Evolutionary conservation across 2,888 invertebrate species (phyloP), one percentile per base, ranked within the genome.

Genomic region (Diplolepis rosae): DNA sequence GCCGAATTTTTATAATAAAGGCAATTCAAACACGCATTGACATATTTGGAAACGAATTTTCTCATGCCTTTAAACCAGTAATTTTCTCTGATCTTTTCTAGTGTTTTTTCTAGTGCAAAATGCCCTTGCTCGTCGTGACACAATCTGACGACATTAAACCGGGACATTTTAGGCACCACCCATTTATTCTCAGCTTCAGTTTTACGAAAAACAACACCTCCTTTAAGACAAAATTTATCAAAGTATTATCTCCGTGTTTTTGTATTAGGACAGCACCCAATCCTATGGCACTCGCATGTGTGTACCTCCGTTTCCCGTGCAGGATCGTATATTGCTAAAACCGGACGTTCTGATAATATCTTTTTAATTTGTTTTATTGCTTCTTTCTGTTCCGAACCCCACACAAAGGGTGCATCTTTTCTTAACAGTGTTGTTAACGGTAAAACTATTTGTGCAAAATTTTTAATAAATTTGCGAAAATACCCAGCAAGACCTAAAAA

Each of bases 121-220:
- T 89, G 88, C 7, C 87, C 87, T 11, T 83, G 73, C 13, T 88
- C 86, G 65, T 89, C 88, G 65, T 89, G 89, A 56, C 84, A 86
- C 51, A 79, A n/a, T n/a, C n/a, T n/a, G n/a, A n/a, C n/a, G n/a
- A n/a, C n/a, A n/a, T n/a, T n/a, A n/a, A n/a, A n/a, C n/a, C n/a
- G n/a, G n/a, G n/a, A n/a, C n/a, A n/a, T n/a, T n/a, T n/a, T n/a
- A n/a, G n/a, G n/a, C n/a, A 76, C 86, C 0, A 85, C 83, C 82
- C 84, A 86, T 54, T 74, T 77, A 11, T 68, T 72, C 0, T 75
- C 78, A 0, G 45, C 28, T 5, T 75, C 70, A 4, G 75, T 76
- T 35, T 54, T 68, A 24, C 75, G 52, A 52, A 73, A 79, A 48
- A 78, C 68, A 24, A 77, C 68, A 5, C 73, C 77, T 0, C 71